Conservation (phyloP, 2,113 vertebrate genomes). For the Typhlomys cinereus region DNA sequence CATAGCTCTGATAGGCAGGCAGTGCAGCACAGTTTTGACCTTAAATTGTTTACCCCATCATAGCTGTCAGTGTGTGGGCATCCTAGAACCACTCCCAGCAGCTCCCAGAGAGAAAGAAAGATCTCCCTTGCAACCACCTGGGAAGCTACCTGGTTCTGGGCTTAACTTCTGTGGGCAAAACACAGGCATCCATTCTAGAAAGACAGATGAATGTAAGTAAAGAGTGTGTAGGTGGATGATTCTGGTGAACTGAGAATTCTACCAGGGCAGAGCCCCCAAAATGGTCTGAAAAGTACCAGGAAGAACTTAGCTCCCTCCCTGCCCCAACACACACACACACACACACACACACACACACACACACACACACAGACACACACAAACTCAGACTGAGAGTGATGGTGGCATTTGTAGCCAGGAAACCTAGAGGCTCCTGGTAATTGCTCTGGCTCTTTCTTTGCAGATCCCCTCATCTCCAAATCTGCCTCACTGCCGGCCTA, state of each 20-base stretch:
- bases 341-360: too few species aligned
- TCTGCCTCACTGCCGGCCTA: constrained; percentile 97
- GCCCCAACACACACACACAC: too few species aligned
- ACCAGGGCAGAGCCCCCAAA: not conserved
- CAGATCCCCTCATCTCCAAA: constrained; percentile 96
- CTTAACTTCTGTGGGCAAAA: not conserved
- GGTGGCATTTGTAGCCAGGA: not conserved
- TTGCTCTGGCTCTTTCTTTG: constrained; percentile 41
- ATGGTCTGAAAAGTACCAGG: not conserved
- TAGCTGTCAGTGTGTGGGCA: not conserved
- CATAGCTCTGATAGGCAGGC: not conserved
- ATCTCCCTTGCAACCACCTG: not conserved
- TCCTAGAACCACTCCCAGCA: not conserved
- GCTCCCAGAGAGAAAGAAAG: not conserved
- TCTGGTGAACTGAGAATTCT: not conserved
- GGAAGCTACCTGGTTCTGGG: not conserved
- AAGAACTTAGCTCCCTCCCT: not conserved
- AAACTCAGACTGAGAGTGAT: not conserved
- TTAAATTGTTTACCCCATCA: not conserved
- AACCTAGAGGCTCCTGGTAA: not conserved
- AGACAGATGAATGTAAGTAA: not conserved
- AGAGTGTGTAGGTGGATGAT: not conserved
- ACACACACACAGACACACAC: too few species aligned
- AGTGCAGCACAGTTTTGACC: not conserved
- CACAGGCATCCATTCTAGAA: not conserved